A percentile compares a stretch with the other conserved stretches of the same genome.
These are phyloP conservation scores for Pharmacophagus antenor DNA, from an alignment of 2,888 invertebrate species.

Conservation along the genomic window DNA sequence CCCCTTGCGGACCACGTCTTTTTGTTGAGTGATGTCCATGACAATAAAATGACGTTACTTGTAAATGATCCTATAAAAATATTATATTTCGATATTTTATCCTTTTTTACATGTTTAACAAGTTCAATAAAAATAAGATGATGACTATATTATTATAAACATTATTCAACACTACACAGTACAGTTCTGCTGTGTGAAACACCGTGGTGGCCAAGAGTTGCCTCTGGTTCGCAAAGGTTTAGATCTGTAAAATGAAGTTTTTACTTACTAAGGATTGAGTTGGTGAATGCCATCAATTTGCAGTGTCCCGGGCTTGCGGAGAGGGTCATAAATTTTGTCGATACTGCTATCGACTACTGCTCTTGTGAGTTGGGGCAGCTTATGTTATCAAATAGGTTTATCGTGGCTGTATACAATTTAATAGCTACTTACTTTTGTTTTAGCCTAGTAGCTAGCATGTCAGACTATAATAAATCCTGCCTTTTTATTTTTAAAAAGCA, in stretches of 20 bases:
- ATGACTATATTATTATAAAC: too few species aligned
- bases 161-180: too few species aligned
- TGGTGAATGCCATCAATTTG: slow-evolving; percentile 26
- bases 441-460: neutral
- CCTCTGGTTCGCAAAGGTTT: too few species aligned
- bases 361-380: slow-evolving; percentile 17
- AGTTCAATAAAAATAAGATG: too few species aligned
- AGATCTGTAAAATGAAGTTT: slow-evolving; percentile 1
- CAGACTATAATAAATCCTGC: neutral
- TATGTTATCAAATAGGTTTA: slow-evolving; percentile 9
- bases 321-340: slow-evolving; percentile 26
- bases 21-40: too few species aligned
- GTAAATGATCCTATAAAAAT: too few species aligned
- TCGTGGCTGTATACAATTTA: slow-evolving; percentile 4
- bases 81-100: too few species aligned
- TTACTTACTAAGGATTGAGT: slow-evolving; percentile 19
- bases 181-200: too few species aligned
- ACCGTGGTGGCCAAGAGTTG: too few species aligned
- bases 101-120: too few species aligned
- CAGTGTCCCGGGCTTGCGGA: slow-evolving; percentile 21
- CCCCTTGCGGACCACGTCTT: too few species aligned
- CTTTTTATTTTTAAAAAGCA: neutral
- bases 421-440: neutral
- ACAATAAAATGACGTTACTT: too few species aligned
- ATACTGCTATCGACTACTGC: slow-evolving; percentile 24